A percentile compares a stretch with the other conserved stretches of the same genome.
These are phyloP conservation scores for Elysia crispata DNA, from an alignment of 2,888 invertebrate species.

Conservation along the genomic window DNA sequence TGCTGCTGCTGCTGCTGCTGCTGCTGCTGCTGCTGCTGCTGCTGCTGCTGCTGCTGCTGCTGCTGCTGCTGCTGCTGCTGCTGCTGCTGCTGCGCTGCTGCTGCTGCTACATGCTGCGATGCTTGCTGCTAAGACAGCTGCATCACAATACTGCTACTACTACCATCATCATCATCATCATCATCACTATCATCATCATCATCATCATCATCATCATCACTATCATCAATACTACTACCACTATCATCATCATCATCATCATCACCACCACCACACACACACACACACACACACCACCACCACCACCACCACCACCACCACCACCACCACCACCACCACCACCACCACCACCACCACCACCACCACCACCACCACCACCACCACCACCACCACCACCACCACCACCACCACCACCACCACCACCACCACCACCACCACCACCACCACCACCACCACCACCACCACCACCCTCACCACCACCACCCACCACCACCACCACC, in stretches of 20 bases:
- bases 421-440: no score
- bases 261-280: constrained; percentile 23
- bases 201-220: constrained; percentile 30
- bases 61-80: not conserved
- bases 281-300: no score
- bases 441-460: no score
- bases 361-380: no score
- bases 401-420: no score
- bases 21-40: not conserved
- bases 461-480: no score
- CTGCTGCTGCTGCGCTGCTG: no score
- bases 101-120: not conserved
- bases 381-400: no score
- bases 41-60: not conserved
- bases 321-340: no score
- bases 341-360: no score
- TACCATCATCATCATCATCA: not conserved
- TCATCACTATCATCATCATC: constrained; percentile 28
- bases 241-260: constrained; percentile 33
- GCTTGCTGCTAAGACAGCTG: not conserved
- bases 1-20: not conserved
- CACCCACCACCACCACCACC: no score
- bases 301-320: no score
- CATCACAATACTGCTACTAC: not conserved
- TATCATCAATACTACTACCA: constrained; percentile 24